phyloP scores from a whole-genome alignment of 2,888 invertebrate species.

The Eretmocerus hayati region DNA sequence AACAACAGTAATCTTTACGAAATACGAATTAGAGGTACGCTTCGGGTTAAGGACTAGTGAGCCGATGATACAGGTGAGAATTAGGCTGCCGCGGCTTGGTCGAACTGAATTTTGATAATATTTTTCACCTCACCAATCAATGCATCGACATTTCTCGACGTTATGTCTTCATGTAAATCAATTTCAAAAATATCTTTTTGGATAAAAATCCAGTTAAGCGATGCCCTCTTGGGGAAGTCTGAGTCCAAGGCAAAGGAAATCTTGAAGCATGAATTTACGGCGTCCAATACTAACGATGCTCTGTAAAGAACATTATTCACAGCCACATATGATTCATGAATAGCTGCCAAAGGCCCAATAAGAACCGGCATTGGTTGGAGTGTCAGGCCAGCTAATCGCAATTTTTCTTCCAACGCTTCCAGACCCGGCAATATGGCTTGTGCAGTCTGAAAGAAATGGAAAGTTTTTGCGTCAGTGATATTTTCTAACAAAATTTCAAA shows the following conservation, averaged over 20 bases:
- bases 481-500: no score
- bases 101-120: no score
- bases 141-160: background rate
- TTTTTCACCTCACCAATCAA: constrained; percentile 1
- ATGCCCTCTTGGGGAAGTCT: background rate
- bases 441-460: background rate
- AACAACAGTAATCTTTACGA: no score
- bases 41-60: no score
- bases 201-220: background rate
- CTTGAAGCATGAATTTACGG: background rate
- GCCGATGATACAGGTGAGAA: no score
- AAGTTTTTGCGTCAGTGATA: no score
- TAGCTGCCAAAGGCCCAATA: background rate
- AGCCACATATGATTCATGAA: background rate
- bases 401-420: background rate
- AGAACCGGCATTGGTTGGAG: background rate
- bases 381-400: background rate
- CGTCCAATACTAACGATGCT: background rate
- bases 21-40: no score
- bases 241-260: background rate
- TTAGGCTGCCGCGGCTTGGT: no score
- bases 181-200: background rate
- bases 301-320: background rate
- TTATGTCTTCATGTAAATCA: background rate
- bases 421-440: background rate